Conservation (phyloP, 2,888 invertebrate species). For the Caenorhabditis imperialis region DNA sequence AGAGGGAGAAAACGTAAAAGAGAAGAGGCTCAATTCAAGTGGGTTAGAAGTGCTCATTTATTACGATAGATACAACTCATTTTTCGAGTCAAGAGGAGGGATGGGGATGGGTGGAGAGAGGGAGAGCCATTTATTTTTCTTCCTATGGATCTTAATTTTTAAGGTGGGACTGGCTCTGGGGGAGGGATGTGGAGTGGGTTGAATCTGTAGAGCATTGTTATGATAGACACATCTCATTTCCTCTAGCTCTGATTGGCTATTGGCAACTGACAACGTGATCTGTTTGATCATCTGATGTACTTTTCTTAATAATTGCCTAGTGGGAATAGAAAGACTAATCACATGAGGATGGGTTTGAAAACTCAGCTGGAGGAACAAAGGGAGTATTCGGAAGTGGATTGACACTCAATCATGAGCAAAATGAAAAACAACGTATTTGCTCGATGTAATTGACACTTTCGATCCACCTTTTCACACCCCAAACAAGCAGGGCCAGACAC, state of each 20-base stretch:
- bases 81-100: too few species aligned
- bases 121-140: neutral
- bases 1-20: neutral
- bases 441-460: slow-evolving; percentile 40
- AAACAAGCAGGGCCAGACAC: slow-evolving; percentile 1
- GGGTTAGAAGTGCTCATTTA: slow-evolving; percentile 19
- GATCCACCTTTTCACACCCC: slow-evolving; percentile 12
- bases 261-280: too few species aligned
- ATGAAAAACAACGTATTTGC: slow-evolving; percentile 27
- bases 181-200: too few species aligned
- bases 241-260: too few species aligned
- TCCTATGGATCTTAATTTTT: neutral
- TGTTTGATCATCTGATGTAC: too few species aligned
- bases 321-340: too few species aligned
- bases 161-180: neutral
- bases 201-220: too few species aligned
- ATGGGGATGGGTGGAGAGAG: neutral
- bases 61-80: slow-evolving; percentile 10
- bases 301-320: too few species aligned
- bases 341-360: neutral
- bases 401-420: slow-evolving; percentile 17
- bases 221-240: too few species aligned
- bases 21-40: slow-evolving; percentile 6
- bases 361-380: neutral
- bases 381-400: neutral